phyloP scores from a whole-genome alignment of 2,113 vertebrate genomes.

The Polypterus senegalus region DNA sequence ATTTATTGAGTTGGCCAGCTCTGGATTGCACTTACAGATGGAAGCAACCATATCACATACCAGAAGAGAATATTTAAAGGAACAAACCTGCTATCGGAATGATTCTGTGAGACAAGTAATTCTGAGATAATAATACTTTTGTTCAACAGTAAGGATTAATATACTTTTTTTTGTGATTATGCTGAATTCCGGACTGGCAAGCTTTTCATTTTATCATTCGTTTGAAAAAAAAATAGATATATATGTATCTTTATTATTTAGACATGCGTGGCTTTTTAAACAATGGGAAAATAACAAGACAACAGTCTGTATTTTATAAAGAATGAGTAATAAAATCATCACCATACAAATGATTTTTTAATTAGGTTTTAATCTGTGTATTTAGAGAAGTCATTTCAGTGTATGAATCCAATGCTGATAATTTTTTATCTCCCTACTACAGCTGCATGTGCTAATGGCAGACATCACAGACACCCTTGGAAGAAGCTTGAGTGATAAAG shows the following conservation, averaged over 20 bases:
- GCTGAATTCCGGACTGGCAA: too few relatives aligned
- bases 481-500: conserved; percentile 42
- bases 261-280: not conserved
- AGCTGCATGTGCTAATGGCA: conserved; percentile 73
- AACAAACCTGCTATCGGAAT: not conserved
- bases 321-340: conserved; percentile 75
- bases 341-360: conserved; percentile 74
- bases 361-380: conserved; percentile 76
- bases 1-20: not conserved
- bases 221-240: too few relatives aligned
- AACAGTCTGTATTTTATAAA: conserved; percentile 42
- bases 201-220: too few relatives aligned
- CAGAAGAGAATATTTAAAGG: not conserved
- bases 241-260: too few relatives aligned
- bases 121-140: not conserved
- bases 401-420: conserved; percentile 59
- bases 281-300: conserved; percentile 27
- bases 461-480: conserved; percentile 67
- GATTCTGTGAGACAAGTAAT: not conserved
- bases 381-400: conserved; percentile 67
- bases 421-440: conserved; percentile 63
- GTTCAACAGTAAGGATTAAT: too few relatives aligned
- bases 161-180: too few relatives aligned
- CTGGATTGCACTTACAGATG: not conserved
- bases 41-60: not conserved